Evolutionary conservation across 2,113 vertebrate genomes (phyloP).

Genomic region (Indicator maculatus): DNA sequence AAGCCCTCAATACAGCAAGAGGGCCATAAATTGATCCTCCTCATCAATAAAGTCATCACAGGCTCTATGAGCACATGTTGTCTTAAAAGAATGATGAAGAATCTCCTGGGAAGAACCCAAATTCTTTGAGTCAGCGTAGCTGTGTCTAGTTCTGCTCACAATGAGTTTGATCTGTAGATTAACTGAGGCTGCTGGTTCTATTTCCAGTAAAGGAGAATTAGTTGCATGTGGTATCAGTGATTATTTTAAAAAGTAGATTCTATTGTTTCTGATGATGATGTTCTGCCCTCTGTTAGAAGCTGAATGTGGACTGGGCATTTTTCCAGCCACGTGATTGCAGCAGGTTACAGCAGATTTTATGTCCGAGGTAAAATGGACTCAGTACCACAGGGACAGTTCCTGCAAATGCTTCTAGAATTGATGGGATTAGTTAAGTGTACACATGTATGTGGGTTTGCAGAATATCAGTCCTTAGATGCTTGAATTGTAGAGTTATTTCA

Average conservation of each 20-base stretch:
- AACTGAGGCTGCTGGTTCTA: neutral
- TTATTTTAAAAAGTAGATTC: neutral
- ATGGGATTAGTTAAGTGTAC: neutral
- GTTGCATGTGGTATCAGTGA: neutral
- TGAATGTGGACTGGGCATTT: neutral
- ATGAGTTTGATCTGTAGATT: neutral
- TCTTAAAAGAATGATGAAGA: neutral
- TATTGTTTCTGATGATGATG: neutral
- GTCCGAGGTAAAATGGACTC: neutral
- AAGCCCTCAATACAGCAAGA: neutral
- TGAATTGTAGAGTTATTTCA: neutral
- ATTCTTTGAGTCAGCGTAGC: neutral
- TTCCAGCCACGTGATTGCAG: neutral
- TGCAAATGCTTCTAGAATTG: neutral
- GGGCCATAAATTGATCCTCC: neutral
- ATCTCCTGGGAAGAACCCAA: neutral
- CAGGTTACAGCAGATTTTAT: conserved; percentile 9
- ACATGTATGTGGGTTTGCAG: neutral
- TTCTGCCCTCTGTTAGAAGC: conserved; percentile 6
- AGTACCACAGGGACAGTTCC: neutral
- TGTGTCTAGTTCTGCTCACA: neutral
- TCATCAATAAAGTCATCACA: neutral
- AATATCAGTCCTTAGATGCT: neutral
- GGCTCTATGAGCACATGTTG: neutral
- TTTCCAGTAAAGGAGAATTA: neutral